Evolutionary conservation across 2,113 vertebrate genomes (phyloP).

Genomic region (Porphyrio hochstetteri): DNA sequence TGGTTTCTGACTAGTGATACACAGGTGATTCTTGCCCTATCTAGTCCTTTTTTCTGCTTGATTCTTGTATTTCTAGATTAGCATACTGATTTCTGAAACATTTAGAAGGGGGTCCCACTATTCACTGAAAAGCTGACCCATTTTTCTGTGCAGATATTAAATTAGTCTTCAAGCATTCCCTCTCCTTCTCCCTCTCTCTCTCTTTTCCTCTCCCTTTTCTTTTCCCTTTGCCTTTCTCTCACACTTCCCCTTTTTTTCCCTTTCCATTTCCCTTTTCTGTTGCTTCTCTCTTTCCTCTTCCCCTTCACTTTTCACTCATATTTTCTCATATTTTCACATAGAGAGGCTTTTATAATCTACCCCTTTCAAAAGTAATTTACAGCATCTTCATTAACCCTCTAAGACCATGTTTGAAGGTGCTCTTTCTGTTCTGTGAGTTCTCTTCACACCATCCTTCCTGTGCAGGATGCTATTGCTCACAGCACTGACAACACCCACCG

Average conservation of each 20-base stretch:
- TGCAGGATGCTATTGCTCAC: not conserved
- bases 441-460: not conserved
- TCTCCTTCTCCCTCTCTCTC: no score
- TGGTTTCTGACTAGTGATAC: not conserved
- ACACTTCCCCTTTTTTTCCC: not conserved
- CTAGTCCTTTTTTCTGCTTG: not conserved
- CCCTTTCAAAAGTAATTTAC: not conserved
- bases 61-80: not conserved
- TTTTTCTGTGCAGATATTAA: not conserved
- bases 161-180: not conserved
- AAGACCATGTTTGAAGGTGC: not conserved
- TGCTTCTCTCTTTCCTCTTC: no score
- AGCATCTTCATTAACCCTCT: not conserved
- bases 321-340: not conserved
- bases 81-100: not conserved
- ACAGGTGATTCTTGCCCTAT: not conserved
- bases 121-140: not conserved
- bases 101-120: not conserved
- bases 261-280: no score
- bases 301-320: not conserved
- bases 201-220: not conserved
- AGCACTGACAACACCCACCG: not conserved
- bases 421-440: not conserved
- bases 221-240: no score
- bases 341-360: not conserved